phyloP scores from a whole-genome alignment of 1,140 invertebrate genomes.

The Drosophila novamexicana region DNA sequence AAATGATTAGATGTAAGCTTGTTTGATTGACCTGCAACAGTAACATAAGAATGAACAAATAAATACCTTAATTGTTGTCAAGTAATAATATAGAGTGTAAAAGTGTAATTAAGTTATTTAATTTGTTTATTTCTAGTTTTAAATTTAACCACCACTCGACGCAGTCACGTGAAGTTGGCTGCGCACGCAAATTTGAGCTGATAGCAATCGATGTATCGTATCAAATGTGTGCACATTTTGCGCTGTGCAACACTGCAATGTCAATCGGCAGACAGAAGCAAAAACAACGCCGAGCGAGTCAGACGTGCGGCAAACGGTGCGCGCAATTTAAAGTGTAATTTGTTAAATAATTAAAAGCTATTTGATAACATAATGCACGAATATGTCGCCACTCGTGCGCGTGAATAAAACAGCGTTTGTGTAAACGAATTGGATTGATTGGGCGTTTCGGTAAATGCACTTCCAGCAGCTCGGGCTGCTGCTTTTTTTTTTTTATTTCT shows the following conservation, averaged over 20 bases:
- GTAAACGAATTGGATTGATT: conserved; percentile 28
- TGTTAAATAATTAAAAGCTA: conserved; percentile 44
- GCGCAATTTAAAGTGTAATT: conserved; percentile 43
- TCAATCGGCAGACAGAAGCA: conserved; percentile 35
- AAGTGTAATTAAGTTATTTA: background rate
- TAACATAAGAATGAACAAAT: conserved; percentile 62
- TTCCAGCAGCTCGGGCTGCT: conserved; percentile 30
- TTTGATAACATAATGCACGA: conserved; percentile 28
- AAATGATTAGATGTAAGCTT: conserved; percentile 41
- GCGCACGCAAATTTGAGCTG: background rate
- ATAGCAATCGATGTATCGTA: conserved; percentile 7
- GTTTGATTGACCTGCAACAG: conserved; percentile 34
- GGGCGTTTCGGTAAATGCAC: conserved; percentile 31
- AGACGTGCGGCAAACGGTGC: conserved; percentile 38
- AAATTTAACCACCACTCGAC: background rate
- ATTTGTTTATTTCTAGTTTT: too few species aligned
- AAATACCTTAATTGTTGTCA: conserved; percentile 49
- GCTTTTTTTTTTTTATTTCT: conserved; percentile 61
- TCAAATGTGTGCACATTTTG: background rate
- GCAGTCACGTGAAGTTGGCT: background rate
- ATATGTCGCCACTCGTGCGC: conserved; percentile 13
- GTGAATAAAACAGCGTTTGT: conserved; percentile 6
- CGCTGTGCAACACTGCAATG: conserved; percentile 16
- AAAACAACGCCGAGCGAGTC: conserved; percentile 47
- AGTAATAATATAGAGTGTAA: background rate